Evolutionary conservation across 2,113 vertebrate genomes (phyloP).

Genomic region (Riparia riparia): DNA sequence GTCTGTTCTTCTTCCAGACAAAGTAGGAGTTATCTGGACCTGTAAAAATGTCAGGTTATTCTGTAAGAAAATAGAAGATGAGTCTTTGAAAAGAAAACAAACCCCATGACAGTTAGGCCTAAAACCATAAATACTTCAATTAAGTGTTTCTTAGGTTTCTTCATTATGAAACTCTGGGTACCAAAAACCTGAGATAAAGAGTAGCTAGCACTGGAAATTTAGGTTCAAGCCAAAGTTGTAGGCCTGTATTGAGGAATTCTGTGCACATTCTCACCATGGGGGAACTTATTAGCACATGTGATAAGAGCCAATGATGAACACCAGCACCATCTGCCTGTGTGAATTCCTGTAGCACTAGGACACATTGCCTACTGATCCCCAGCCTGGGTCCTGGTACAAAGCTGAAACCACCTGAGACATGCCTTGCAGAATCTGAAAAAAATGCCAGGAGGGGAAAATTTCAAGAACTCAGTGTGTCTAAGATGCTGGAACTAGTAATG

Average conservation of each 20-base stretch:
- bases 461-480: background rate
- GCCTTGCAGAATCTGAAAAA: background rate
- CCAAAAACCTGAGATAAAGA: background rate
- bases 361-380: background rate
- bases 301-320: background rate
- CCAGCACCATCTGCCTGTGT: rapidly evolving
- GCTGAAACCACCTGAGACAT: background rate
- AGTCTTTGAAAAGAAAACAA: background rate
- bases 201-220: background rate
- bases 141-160: background rate
- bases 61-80: background rate
- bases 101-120: background rate
- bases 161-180: background rate
- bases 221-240: background rate
- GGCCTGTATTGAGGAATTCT: background rate
- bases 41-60: constrained; percentile 54
- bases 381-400: background rate
- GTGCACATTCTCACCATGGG: background rate
- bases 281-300: rapidly evolving
- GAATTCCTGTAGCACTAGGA: background rate
- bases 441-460: background rate
- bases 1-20: constrained; percentile 87
- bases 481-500: background rate
- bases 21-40: constrained; percentile 84
- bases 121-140: background rate